phyloP scores from a whole-genome alignment of 1,140 invertebrate species.

The Drosophila jambulina region DNA sequence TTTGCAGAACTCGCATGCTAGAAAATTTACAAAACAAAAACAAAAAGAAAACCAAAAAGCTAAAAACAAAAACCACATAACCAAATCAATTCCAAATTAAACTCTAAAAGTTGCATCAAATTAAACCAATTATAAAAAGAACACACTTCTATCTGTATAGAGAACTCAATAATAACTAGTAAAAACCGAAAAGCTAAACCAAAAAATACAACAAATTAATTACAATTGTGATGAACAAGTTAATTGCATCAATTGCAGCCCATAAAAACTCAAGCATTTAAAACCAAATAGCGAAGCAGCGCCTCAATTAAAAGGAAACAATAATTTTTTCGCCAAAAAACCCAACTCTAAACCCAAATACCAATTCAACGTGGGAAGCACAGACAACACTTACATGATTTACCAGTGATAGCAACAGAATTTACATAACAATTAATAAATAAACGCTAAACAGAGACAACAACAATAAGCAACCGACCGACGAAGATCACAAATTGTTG shows the following conservation, averaged over 20 bases:
- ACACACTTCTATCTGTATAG: constrained; percentile 55
- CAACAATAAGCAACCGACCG: constrained; percentile 29
- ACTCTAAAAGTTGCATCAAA: constrained; percentile 51
- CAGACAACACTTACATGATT: constrained; percentile 43
- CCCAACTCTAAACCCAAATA: neutral
- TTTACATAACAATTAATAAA: constrained; percentile 61
- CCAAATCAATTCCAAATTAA: constrained; percentile 74
- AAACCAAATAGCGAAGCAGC: constrained; percentile 31
- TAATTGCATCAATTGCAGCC: constrained; percentile 58
- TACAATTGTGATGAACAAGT: constrained; percentile 72
- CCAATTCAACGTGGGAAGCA: constrained; percentile 24
- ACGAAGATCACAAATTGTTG: constrained; percentile 45
- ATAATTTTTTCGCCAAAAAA: constrained; percentile 62
- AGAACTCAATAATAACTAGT: constrained; percentile 54
- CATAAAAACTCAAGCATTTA: constrained; percentile 54
- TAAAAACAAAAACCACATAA: constrained; percentile 47
- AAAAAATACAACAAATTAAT: constrained; percentile 48
- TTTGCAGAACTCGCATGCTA: constrained; percentile 83
- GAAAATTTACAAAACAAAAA: constrained; percentile 54
- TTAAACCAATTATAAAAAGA: constrained; percentile 40
- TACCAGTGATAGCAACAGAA: constrained; percentile 73
- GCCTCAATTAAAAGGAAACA: constrained; percentile 79
- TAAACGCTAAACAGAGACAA: constrained; percentile 19
- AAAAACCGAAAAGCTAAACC: constrained; percentile 37
- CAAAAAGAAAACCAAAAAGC: constrained; percentile 45